These are phyloP conservation scores for Drosophila orena DNA, from an alignment of 1,140 invertebrate species.

Conservation along the genomic window DNA sequence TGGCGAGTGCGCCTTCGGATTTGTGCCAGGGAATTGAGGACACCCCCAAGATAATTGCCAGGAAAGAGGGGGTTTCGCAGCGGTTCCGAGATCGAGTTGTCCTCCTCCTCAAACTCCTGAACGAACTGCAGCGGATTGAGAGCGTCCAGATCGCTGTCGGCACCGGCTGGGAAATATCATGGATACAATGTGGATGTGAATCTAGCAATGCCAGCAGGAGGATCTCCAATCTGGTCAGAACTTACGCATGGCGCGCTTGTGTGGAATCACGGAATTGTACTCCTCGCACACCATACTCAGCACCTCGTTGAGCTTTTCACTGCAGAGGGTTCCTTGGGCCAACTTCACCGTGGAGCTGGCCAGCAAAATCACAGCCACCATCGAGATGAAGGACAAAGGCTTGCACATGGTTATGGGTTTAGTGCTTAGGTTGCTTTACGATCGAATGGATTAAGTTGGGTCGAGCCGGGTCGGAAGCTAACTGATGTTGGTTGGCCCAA, in stretches of 20 bases:
- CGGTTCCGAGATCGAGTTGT: not conserved
- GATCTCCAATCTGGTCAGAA: constrained; percentile 4
- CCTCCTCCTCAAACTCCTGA: constrained; percentile 55
- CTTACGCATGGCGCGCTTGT: constrained; percentile 64
- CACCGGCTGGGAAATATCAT: constrained; percentile 16
- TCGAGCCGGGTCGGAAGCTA: constrained; percentile 22
- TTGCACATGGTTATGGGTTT: constrained; percentile 12
- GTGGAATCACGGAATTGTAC: constrained; percentile 43
- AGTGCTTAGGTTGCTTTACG: constrained; percentile 14
- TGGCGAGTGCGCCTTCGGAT: constrained; percentile 58
- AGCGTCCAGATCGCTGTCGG: constrained; percentile 31
- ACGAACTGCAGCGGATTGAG: constrained; percentile 66
- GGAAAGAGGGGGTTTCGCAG: not conserved
- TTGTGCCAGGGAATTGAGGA: constrained; percentile 48
- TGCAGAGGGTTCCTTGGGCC: constrained; percentile 40
- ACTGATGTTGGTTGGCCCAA: constrained; percentile 52
- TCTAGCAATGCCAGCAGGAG: not conserved
- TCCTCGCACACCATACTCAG: constrained; percentile 33
- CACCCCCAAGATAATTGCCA: constrained; percentile 5
- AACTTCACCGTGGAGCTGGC: not conserved
- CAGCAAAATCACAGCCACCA: constrained; percentile 19
- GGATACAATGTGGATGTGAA: not conserved
- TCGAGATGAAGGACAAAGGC: constrained; percentile 2
- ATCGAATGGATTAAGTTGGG: constrained; percentile 12
- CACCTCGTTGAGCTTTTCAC: constrained; percentile 48